Percentiles rank a stretch among this genome's conserved stretches.
phyloP scores from a whole-genome alignment of 1,140 invertebrate species.

The Odontomachus brunneus region DNA sequence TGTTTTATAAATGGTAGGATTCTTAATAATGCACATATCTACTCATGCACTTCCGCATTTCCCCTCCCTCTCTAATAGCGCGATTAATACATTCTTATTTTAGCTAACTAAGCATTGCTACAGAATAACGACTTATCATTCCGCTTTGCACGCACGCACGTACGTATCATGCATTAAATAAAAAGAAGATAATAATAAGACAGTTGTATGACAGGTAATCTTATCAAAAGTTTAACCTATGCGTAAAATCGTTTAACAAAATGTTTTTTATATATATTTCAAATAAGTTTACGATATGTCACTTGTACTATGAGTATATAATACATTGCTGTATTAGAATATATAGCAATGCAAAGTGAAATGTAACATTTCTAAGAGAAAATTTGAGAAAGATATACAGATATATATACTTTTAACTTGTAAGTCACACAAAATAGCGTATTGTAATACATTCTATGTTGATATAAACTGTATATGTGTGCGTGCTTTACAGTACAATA shows the following conservation, averaged over 20 bases:
- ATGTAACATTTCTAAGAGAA: too few species aligned
- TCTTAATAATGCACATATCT: constrained; percentile 77
- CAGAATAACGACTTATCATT: not conserved
- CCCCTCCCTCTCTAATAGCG: constrained; percentile 68
- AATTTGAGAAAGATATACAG: not conserved
- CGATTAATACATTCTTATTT: constrained; percentile 50
- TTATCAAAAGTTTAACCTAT: not conserved
- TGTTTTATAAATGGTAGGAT: constrained; percentile 74
- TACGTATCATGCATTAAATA: constrained; percentile 46
- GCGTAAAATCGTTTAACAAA: constrained; percentile 9
- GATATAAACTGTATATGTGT: not conserved
- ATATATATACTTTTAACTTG: not conserved
- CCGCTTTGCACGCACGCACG: not conserved
- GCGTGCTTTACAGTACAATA: not conserved
- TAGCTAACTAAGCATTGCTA: constrained; percentile 5
- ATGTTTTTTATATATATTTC: not conserved
- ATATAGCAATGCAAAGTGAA: too few species aligned
- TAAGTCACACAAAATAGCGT: not conserved
- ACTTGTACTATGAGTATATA: not conserved
- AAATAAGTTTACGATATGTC: not conserved
- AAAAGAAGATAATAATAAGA: constrained; percentile 19
- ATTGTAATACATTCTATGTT: not conserved
- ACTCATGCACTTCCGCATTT: constrained; percentile 73
- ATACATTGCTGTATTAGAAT: not conserved
- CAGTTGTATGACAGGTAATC: not conserved